Evolutionary conservation across 2,888 invertebrate genomes (phyloP).

Genomic region (Parapristionchus giblindavisi): DNA sequence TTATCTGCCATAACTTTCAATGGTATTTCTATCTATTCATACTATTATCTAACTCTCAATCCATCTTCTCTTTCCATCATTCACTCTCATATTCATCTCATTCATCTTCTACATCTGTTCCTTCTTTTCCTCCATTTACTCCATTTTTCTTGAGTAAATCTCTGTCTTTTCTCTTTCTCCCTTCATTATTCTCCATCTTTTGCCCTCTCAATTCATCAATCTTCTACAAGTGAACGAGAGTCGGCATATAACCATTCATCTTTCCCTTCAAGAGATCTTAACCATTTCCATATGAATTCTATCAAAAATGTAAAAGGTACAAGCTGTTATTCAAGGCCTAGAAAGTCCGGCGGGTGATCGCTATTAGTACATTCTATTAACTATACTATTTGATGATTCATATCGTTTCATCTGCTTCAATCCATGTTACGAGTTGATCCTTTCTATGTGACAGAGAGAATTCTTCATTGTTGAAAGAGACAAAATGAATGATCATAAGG

Average conservation of each 20-base stretch:
- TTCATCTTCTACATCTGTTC: not conserved
- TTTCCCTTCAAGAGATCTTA: too few relatives aligned
- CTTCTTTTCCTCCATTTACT: not conserved
- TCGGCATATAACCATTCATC: not conserved
- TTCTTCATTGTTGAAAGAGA: not conserved
- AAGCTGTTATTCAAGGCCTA: too few relatives aligned
- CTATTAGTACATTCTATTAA: too few relatives aligned
- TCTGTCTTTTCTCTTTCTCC: not conserved
- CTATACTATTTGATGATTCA: too few relatives aligned
- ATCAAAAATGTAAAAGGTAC: not conserved
- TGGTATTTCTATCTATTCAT: too few relatives aligned
- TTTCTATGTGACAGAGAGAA: not conserved
- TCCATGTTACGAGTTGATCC: too few relatives aligned
- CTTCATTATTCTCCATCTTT: conserved; percentile 6
- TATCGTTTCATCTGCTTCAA: too few relatives aligned
- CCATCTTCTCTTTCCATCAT: not conserved
- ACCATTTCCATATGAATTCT: not conserved
- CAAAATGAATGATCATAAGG: too few relatives aligned
- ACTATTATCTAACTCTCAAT: too few relatives aligned
- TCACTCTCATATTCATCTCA: not conserved
- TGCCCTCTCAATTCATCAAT: not conserved
- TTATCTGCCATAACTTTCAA: too few relatives aligned
- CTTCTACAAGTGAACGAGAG: not conserved
- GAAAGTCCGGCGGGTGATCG: too few relatives aligned
- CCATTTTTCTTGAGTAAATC: conserved; percentile 9